Evolutionary conservation across 2,888 invertebrate genomes (phyloP).

Genomic region (Drosophila putrida): DNA sequence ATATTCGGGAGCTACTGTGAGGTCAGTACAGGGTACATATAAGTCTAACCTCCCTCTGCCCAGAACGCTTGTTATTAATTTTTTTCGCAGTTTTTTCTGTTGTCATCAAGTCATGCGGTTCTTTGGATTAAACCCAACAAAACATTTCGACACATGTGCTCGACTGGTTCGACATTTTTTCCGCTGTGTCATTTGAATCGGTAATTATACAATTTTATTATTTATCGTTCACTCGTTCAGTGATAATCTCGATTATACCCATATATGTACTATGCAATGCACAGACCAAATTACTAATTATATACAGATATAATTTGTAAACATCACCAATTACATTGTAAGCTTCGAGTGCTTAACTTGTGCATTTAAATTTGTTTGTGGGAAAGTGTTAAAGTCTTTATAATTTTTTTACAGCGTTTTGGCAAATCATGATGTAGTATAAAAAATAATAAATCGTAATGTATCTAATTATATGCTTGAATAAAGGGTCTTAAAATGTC

Average conservation of each 20-base stretch:
- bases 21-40: conserved; percentile 3
- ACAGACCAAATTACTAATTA: conserved; percentile 7
- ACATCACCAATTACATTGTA: neutral
- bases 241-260: conserved; percentile 29
- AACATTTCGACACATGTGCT: conserved; percentile 24
- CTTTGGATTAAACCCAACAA: conserved; percentile 34
- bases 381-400: neutral
- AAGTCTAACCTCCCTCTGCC: neutral
- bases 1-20: no score
- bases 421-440: no score
- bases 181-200: conserved; percentile 46
- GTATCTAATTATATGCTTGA: neutral
- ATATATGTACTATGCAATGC: neutral
- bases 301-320: conserved; percentile 1
- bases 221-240: conserved; percentile 37
- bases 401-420: no score
- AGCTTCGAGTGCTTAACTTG: neutral
- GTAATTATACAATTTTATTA: conserved; percentile 47
- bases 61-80: neutral
- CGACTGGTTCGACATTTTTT: conserved; percentile 25
- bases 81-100: conserved; percentile 14
- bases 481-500: no score
- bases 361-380: neutral
- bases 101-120: conserved; percentile 55
- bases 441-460: neutral